Conservation (phyloP, 2,797 vertebrate species). For the Botia almorhae region DNA sequence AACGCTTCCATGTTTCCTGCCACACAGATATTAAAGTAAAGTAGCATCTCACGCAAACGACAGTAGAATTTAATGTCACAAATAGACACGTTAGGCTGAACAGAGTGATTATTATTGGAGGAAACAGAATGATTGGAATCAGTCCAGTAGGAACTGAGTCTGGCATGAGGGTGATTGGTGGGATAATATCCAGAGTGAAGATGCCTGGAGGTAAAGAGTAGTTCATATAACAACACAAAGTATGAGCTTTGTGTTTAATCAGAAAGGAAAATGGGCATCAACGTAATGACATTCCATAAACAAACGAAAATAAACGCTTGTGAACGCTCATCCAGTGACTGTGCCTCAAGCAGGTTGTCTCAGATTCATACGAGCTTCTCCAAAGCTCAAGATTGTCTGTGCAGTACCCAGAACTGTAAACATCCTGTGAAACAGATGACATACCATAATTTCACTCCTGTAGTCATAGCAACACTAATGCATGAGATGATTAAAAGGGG, state of each 20-base stretch:
- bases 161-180: slow-evolving; percentile 21
- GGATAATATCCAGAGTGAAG: neutral
- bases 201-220: neutral
- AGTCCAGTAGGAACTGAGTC: slow-evolving; percentile 13
- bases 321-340: neutral
- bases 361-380: neutral
- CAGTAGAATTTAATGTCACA: neutral
- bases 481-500: no score
- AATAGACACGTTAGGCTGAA: neutral
- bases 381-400: neutral
- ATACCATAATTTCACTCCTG: no score
- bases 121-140: slow-evolving; percentile 13
- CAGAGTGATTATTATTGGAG: slow-evolving; percentile 17
- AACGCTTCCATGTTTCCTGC: neutral
- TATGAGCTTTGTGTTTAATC: slow-evolving; percentile 22
- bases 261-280: slow-evolving; percentile 6
- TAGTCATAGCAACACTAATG: no score
- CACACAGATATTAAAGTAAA: neutral
- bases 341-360: slow-evolving; percentile 12
- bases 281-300: slow-evolving; percentile 25
- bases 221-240: slow-evolving; percentile 12
- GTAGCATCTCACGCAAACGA: neutral
- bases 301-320: slow-evolving; percentile 8
- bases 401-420: neutral
- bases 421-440: neutral